Conservation (phyloP, 2,113 vertebrate species). For the Cheirogaleus medius region DNA sequence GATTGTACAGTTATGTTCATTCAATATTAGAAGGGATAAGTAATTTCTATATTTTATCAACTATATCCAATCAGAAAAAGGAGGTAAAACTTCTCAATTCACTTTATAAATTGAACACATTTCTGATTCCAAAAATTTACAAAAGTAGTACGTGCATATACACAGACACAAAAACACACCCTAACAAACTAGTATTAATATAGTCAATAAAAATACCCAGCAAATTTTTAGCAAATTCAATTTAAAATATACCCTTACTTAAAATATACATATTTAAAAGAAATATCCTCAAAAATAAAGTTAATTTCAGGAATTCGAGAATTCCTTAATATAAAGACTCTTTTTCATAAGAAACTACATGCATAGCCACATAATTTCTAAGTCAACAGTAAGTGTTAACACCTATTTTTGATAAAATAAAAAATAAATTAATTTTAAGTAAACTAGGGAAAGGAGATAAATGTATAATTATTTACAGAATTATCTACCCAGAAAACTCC, state of each 20-base stretch:
- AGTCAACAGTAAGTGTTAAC: not conserved
- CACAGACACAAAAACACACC: not conserved
- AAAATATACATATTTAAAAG: not conserved
- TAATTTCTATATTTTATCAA: not conserved
- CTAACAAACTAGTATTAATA: not conserved
- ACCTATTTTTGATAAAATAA: not conserved
- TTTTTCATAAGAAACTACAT: not conserved
- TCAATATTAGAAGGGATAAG: not conserved
- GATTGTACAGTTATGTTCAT: not conserved
- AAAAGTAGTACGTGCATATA: not conserved
- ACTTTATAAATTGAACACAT: not conserved
- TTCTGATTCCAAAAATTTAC: not conserved
- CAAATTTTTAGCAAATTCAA: not conserved
- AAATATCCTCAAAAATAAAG: not conserved
- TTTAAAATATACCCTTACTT: not conserved
- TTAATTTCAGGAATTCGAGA: not conserved
- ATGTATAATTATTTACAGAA: slow-evolving; percentile 8
- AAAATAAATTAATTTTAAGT: not conserved
- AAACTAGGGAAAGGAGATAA: not conserved
- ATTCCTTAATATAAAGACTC: not conserved
- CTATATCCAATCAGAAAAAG: not conserved
- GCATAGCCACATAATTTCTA: not conserved
- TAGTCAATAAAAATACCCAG: not conserved
- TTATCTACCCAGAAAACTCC: not conserved
- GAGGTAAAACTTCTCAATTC: not conserved